These are phyloP conservation scores for Crocallis elinguaria DNA, from an alignment of 2,888 invertebrate genomes.

Conservation along the genomic window DNA sequence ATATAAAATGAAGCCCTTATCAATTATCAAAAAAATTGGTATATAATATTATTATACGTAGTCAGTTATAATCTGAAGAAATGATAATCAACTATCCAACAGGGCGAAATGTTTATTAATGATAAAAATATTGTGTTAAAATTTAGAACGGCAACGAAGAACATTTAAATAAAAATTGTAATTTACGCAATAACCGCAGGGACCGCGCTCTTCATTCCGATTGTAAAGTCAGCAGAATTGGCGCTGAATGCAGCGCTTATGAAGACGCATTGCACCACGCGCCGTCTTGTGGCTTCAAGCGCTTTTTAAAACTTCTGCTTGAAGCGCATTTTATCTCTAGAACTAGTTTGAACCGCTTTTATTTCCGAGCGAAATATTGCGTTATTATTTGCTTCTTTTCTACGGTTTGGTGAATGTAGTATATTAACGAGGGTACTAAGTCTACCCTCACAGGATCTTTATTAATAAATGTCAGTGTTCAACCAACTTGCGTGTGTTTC, in stretches of 20 bases:
- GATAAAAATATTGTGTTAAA: too few relatives aligned
- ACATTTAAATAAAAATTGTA: background rate
- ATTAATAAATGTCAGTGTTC: too few relatives aligned
- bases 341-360: conserved; percentile 3
- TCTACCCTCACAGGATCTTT: too few relatives aligned
- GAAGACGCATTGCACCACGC: conserved; percentile 35
- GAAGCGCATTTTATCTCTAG: conserved; percentile 27
- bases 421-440: background rate
- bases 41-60: too few relatives aligned
- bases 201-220: conserved; percentile 29
- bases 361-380: background rate
- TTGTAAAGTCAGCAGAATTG: conserved; percentile 45
- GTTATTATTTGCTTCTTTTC: background rate
- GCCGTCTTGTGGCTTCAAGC: conserved; percentile 40
- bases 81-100: too few relatives aligned
- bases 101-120: too few relatives aligned
- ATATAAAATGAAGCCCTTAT: too few relatives aligned
- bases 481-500: too few relatives aligned
- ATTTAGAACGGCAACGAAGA: too few relatives aligned
- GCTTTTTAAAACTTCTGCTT: conserved; percentile 31
- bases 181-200: conserved; percentile 15
- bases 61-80: too few relatives aligned
- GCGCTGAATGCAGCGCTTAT: conserved; percentile 38
- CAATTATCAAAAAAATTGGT: too few relatives aligned
- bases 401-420: background rate